Evolutionary conservation across 2,888 invertebrate species (phyloP).

Genomic region (Drosophila mercatorum): DNA sequence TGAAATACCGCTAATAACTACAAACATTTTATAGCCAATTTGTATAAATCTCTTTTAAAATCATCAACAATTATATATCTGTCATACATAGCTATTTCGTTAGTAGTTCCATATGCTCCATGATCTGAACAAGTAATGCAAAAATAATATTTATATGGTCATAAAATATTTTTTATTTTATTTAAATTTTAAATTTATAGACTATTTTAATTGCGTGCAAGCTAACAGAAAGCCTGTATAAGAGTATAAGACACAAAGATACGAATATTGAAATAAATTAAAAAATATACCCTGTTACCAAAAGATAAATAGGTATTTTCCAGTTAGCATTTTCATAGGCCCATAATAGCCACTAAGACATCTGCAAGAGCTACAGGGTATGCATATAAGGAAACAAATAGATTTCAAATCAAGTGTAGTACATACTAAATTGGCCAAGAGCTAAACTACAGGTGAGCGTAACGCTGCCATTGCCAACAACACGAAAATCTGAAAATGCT

Average conservation of each 20-base stretch:
- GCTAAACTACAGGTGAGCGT: neutral
- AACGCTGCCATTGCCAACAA: neutral
- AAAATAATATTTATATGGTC: neutral
- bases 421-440: neutral
- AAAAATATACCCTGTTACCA: no score
- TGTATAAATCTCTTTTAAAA: no score
- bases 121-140: neutral
- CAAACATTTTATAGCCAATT: neutral
- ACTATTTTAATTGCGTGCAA: neutral
- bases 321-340: neutral
- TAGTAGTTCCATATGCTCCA: neutral
- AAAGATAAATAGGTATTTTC: no score
- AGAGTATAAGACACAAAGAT: neutral
- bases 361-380: neutral
- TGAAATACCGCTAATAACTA: neutral
- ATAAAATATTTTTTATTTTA: neutral
- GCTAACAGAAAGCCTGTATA: neutral
- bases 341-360: neutral
- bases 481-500: neutral
- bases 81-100: neutral
- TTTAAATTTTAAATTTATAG: neutral
- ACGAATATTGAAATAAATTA: neutral
- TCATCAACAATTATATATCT: neutral
- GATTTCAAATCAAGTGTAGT: neutral
- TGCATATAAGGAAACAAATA: slow-evolving; percentile 4